Evolutionary conservation across 2,797 vertebrate genomes (phyloP), one percentile per base, ranked within the genome.

Genomic region (Galago senegalensis): DNA sequence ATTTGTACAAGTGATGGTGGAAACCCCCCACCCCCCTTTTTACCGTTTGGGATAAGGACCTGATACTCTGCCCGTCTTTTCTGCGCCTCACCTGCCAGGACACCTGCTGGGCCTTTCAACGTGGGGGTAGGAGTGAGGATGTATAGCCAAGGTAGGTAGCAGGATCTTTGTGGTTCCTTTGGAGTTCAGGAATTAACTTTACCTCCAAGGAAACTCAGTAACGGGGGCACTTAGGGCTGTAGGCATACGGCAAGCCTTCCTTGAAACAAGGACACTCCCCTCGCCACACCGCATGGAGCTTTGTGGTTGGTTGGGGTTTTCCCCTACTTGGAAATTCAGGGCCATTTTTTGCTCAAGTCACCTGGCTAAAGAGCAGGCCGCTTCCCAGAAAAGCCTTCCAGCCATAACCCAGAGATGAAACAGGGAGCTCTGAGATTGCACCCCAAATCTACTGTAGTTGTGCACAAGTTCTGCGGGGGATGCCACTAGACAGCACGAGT

Each of bases 31-130:
- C 34, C 87, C 63, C 56, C 96, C 87, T 89, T 53, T 76, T 94
- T 92, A 95, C 92, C 70, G 91, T 97, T 96, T 1, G 1, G 97
- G 93, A 97, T 81, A 92, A 77, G 93, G 86, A 60, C 85, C 87
- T n/a, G 60, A 69, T 31, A 17, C 23, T 40, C 43, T 34, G 53
- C 89, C 65, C 60, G 12, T 81, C 58, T 83, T 70, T 34, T 61
- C 67, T 21, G 82, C 86, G 8, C 86, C 77, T 86, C 27, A 23
- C 58, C 72, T 18, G 20, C 21, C 5, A 21, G 87, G 81, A 72
- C 43, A 63, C 46, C 76, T 53, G 40, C 10, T 17, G 81, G 89
- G 72, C 81, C 87, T 31, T 65, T n/a, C 21, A 29, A 2, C 49
- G 43, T 27, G 11, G n/a, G 46, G 18, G 11, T 17, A 17, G 53